Percentiles rank a stretch among this genome's conserved stretches.
phyloP scores from a whole-genome alignment of 2,797 vertebrate species.

The Epinephelus awoara region DNA sequence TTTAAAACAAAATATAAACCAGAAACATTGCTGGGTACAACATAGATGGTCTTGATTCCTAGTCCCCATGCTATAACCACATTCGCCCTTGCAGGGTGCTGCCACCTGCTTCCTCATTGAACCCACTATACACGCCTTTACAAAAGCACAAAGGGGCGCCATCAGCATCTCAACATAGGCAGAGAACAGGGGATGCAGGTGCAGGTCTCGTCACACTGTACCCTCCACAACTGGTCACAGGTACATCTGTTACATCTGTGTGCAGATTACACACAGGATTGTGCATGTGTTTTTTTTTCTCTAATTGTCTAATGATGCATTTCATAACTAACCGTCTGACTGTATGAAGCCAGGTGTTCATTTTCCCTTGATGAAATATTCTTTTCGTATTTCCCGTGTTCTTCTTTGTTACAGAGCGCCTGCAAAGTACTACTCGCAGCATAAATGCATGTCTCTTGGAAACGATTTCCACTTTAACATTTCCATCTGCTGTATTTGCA shows the following conservation, averaged over 20 bases:
- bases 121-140: too few species aligned
- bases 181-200: conserved; percentile 44
- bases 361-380: conserved; percentile 19
- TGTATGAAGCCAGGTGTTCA: conserved; percentile 11
- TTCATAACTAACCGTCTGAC: conserved; percentile 7
- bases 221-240: conserved; percentile 19
- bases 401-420: conserved; percentile 9
- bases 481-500: conserved; percentile 34
- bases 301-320: conserved; percentile 5
- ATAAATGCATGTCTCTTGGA: background rate
- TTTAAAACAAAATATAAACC: too few species aligned
- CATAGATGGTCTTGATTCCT: too few species aligned
- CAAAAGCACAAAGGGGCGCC: background rate
- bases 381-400: background rate
- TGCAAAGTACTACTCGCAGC: background rate
- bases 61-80: too few species aligned
- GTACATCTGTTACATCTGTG: background rate
- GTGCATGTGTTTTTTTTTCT: conserved; percentile 11
- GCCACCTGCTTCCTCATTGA: too few species aligned
- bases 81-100: too few species aligned
- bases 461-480: conserved; percentile 8
- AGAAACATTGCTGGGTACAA: too few species aligned
- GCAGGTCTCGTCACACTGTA: conserved; percentile 15
- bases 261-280: background rate
- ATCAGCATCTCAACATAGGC: conserved; percentile 36